phyloP scores from a whole-genome alignment of 2,113 vertebrate species.

The Crotalus tigris region DNA sequence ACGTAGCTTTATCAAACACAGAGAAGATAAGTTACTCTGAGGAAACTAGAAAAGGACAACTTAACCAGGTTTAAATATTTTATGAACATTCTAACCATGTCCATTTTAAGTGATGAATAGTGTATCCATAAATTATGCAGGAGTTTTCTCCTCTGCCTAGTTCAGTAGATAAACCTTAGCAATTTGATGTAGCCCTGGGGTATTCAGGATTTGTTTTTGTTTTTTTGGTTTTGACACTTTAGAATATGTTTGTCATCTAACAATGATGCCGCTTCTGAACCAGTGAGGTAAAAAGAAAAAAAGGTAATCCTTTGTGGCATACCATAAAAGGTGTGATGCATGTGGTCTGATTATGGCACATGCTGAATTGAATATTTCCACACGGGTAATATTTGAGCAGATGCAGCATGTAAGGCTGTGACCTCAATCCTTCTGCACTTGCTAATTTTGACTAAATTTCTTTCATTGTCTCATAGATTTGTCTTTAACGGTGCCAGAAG shows the following conservation, averaged over 20 bases:
- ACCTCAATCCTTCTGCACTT: slow-evolving; percentile 61
- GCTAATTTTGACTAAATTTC: slow-evolving; percentile 71
- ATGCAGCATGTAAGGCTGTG: slow-evolving; percentile 64
- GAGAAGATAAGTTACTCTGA: slow-evolving; percentile 77
- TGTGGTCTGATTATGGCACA: slow-evolving; percentile 71
- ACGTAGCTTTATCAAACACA: slow-evolving; percentile 67
- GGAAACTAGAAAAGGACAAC: slow-evolving; percentile 73
- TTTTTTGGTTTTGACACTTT: slow-evolving; percentile 67
- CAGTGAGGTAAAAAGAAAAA: slow-evolving; percentile 58
- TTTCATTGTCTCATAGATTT: slow-evolving; percentile 70
- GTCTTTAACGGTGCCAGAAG: slow-evolving; percentile 64
- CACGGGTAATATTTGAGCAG: slow-evolving; percentile 73
- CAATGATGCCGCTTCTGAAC: slow-evolving; percentile 69
- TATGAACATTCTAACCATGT: slow-evolving; percentile 70
- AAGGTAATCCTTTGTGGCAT: slow-evolving; percentile 73
- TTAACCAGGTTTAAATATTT: slow-evolving; percentile 70
- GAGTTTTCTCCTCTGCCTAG: slow-evolving; percentile 55
- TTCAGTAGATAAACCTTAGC: slow-evolving; percentile 76
- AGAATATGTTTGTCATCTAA: slow-evolving; percentile 80
- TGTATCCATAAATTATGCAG: slow-evolving; percentile 75
- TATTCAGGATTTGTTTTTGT: slow-evolving; percentile 57
- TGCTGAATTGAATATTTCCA: slow-evolving; percentile 77
- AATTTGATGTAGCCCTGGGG: slow-evolving; percentile 75
- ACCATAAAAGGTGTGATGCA: slow-evolving; percentile 79
- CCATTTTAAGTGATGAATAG: slow-evolving; percentile 81